Conservation (phyloP, 2,797 vertebrate genomes). For the Agapornis canus region DNA sequence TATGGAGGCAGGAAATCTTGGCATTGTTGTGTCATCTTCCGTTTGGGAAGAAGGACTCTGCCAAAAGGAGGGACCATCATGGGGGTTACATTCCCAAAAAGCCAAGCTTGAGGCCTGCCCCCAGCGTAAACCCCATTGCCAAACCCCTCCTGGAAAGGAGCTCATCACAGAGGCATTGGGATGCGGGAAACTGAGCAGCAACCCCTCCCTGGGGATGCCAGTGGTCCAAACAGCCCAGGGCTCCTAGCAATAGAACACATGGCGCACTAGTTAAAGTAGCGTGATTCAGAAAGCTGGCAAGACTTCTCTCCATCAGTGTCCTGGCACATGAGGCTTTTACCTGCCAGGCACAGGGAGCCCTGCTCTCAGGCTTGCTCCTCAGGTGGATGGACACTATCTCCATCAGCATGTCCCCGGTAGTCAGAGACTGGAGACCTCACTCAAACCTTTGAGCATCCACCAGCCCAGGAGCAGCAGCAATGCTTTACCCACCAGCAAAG, state of each 20-base stretch:
- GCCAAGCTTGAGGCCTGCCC: rapidly evolving
- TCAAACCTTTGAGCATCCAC: neutral
- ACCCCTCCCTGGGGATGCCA: rapidly evolving
- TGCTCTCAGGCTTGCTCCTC: neutral
- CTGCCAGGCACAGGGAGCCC: rapidly evolving
- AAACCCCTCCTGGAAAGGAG: neutral
- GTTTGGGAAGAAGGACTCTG: neutral
- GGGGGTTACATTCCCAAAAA: neutral
- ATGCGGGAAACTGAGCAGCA: rapidly evolving
- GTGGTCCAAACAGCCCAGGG: neutral
- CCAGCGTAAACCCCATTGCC: rapidly evolving
- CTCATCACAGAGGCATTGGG: rapidly evolving
- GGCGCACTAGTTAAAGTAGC: rapidly evolving
- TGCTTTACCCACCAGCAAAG: neutral
- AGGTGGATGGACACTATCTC: rapidly evolving
- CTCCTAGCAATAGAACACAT: neutral
- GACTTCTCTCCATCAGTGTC: neutral
- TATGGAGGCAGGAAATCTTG: neutral
- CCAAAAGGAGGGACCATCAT: neutral
- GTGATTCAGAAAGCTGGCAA: neutral
- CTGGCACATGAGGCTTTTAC: neutral
- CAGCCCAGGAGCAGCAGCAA: neutral
- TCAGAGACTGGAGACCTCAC: neutral
- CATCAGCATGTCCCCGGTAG: rapidly evolving
- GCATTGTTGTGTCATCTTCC: neutral